Evolutionary conservation across 1,140 invertebrate species (phyloP).

Genomic region (Scaptodrosophila lebanonensis): DNA sequence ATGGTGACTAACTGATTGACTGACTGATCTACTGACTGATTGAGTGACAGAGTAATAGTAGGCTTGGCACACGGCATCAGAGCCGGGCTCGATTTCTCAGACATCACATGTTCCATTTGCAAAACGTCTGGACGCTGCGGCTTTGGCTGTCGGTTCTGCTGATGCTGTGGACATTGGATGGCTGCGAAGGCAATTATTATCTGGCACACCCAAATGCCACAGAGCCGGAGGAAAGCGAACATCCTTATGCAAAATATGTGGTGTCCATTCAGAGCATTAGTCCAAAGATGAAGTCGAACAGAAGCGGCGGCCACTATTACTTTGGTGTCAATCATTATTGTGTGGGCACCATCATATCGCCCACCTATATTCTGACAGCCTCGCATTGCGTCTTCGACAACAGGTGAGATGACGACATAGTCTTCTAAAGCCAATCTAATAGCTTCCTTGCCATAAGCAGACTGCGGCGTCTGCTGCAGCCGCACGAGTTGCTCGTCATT

Average conservation of each 20-base stretch:
- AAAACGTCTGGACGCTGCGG: too few species aligned
- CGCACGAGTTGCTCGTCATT: background rate
- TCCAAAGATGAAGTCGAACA: too few species aligned
- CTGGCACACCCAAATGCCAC: background rate
- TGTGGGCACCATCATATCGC: constrained; percentile 14
- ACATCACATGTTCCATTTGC: too few species aligned
- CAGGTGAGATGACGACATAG: background rate
- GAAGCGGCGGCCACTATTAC: constrained; percentile 9
- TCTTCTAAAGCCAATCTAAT: background rate
- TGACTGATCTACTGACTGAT: too few species aligned
- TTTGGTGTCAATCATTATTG: constrained; percentile 32
- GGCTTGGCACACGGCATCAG: too few species aligned
- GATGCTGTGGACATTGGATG: too few species aligned
- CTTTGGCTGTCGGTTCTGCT: too few species aligned
- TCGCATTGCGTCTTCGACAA: constrained; percentile 2
- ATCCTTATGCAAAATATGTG: constrained; percentile 27
- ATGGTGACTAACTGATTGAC: too few species aligned
- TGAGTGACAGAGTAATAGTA: too few species aligned
- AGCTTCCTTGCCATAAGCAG: too few species aligned
- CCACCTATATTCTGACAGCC: constrained; percentile 7
- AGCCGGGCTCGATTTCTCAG: too few species aligned
- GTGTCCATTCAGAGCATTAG: constrained; percentile 20
- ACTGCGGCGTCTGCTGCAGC: background rate
- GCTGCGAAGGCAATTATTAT: background rate
- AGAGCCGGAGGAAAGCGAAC: background rate